A percentile compares a stretch with the other conserved stretches of the same genome.
These are phyloP conservation scores for Falco concolor DNA, from an alignment of 2,797 vertebrate genomes.

Conservation along the genomic window DNA sequence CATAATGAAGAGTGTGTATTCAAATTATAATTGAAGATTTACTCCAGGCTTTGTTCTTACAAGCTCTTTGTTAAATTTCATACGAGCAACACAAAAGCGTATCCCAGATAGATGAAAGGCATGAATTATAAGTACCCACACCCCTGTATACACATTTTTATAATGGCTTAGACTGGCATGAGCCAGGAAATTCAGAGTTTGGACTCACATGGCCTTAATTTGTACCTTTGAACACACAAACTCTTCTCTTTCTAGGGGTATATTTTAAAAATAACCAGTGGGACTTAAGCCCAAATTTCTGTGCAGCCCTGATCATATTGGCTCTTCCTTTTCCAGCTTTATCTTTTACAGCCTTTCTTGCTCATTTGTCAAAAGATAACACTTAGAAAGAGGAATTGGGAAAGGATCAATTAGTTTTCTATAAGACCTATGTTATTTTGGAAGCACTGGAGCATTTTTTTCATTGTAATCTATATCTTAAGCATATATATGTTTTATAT, in stretches of 20 bases:
- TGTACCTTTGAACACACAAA: neutral
- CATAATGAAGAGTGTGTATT: neutral
- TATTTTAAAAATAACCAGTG: neutral
- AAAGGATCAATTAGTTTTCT: neutral
- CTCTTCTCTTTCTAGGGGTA: neutral
- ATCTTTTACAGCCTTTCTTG: neutral
- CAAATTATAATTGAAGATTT: neutral
- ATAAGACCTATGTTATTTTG: neutral
- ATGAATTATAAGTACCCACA: conserved; percentile 24
- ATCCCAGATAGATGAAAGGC: conserved; percentile 15
- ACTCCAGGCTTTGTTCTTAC: neutral
- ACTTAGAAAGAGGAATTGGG: neutral
- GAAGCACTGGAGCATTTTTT: neutral
- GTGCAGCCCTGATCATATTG: neutral
- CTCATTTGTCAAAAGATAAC: neutral
- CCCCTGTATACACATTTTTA: neutral
- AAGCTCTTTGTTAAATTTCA: neutral
- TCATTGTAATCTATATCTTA: neutral
- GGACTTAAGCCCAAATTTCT: neutral
- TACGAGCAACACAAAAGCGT: neutral
- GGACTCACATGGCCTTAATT: conserved; percentile 28
- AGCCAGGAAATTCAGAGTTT: conserved; percentile 46
- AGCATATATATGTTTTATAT: neutral
- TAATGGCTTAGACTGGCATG: conserved; percentile 5
- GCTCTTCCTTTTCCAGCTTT: neutral